phyloP scores from a whole-genome alignment of 2,797 vertebrate genomes.

The Carduelis carduelis region DNA sequence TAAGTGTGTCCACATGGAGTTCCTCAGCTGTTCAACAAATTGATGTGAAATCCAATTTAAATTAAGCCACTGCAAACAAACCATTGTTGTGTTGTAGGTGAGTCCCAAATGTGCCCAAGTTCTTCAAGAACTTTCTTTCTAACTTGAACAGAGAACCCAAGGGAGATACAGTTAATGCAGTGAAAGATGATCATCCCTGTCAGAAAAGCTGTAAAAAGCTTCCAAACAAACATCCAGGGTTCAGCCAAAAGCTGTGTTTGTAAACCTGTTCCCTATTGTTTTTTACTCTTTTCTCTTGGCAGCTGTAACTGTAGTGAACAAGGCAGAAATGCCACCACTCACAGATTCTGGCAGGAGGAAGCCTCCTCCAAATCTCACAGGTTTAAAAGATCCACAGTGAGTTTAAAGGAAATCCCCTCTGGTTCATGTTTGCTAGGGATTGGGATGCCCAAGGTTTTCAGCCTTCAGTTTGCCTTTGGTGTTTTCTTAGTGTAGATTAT shows the following conservation, averaged over 20 bases:
- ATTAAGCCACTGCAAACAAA: constrained; percentile 43
- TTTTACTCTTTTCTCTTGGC: constrained; percentile 11
- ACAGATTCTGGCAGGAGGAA: neutral
- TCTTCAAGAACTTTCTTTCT: constrained; percentile 15
- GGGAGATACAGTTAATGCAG: neutral
- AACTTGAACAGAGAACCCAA: neutral
- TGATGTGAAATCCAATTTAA: constrained; percentile 55
- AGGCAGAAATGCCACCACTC: neutral
- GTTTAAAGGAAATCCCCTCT: neutral
- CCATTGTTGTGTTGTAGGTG: neutral
- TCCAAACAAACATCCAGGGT: neutral
- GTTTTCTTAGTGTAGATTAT: neutral
- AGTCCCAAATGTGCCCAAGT: constrained; percentile 1
- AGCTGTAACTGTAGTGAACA: constrained; percentile 1
- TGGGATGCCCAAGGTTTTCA: neutral
- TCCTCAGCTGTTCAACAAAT: constrained; percentile 33
- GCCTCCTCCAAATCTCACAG: neutral
- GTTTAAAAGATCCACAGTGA: neutral
- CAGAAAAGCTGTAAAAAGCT: neutral
- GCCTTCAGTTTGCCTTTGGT: neutral
- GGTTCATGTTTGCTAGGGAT: neutral
- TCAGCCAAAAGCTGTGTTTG: neutral
- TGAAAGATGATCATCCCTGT: neutral
- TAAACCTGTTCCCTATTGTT: neutral
- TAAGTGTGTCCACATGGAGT: neutral